Evolutionary conservation across 1,140 invertebrate genomes (phyloP).

Genomic region (Trissolcus basalis): DNA sequence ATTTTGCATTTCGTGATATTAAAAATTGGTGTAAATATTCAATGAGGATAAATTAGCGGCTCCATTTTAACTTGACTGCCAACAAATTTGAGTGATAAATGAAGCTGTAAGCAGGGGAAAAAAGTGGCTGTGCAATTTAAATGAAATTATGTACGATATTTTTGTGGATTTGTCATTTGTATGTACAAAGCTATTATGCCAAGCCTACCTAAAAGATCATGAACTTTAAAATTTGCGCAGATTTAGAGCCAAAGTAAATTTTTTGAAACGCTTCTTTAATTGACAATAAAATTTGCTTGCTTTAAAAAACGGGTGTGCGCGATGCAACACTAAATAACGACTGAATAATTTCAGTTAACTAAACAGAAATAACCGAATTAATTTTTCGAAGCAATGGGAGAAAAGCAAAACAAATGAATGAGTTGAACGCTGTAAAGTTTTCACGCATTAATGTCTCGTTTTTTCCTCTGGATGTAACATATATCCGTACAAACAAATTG

Average conservation of each 20-base stretch:
- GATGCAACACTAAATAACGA: slow-evolving; percentile 5
- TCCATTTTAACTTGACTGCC: no score
- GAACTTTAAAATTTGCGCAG: not conserved
- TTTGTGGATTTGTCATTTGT: no score
- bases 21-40: no score
- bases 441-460: not conserved
- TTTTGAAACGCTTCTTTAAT: slow-evolving; percentile 24
- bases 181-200: no score
- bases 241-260: slow-evolving; percentile 15
- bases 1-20: no score
- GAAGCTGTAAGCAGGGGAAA: no score
- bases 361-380: slow-evolving; percentile 8
- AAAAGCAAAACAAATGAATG: no score
- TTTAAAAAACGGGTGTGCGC: slow-evolving; percentile 1
- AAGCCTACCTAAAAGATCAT: no score
- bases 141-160: no score
- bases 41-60: no score
- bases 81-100: no score
- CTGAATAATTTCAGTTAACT: slow-evolving; percentile 4
- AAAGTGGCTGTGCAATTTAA: no score
- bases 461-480: slow-evolving; percentile 2
- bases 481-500: slow-evolving; percentile 7
- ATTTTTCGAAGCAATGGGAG: not conserved
- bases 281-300: slow-evolving; percentile 22
- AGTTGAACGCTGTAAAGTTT: not conserved